Evolutionary conservation across 2,113 vertebrate genomes (phyloP).

Genomic region (Heptranchias perlo): DNA sequence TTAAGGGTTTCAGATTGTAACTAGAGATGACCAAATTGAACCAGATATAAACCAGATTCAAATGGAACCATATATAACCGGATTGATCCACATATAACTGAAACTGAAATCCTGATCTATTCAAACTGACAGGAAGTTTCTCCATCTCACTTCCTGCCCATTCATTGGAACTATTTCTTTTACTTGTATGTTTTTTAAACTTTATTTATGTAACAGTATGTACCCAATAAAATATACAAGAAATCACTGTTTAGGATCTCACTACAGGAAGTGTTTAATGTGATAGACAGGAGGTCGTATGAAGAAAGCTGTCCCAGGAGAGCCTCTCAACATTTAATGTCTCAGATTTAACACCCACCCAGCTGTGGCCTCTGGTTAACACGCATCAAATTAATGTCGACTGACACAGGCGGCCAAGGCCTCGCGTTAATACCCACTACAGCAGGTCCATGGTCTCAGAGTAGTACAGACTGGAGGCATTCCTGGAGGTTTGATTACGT

Average conservation of each 20-base stretch:
- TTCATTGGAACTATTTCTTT: background rate
- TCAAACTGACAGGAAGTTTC: background rate
- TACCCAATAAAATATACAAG: background rate
- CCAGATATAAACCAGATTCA: no score
- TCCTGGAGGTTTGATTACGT: no score
- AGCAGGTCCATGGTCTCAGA: background rate
- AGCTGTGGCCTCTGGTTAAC: no score
- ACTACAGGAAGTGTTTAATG: background rate
- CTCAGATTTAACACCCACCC: background rate
- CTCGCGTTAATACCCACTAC: background rate
- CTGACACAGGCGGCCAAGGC: background rate
- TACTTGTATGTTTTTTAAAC: background rate
- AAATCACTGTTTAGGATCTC: background rate
- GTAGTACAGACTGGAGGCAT: no score
- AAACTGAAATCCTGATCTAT: background rate
- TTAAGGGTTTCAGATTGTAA: background rate
- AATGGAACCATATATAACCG: background rate
- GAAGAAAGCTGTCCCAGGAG: background rate
- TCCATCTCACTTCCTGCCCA: background rate
- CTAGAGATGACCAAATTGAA: background rate
- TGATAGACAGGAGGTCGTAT: background rate
- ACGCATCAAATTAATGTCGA: no score
- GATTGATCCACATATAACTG: background rate
- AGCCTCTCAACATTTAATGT: background rate
- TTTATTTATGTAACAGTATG: constrained; percentile 13